Conservation (phyloP, 35 echinoderm and acorn worm species). For the Lytechinus variegatus region DNA sequence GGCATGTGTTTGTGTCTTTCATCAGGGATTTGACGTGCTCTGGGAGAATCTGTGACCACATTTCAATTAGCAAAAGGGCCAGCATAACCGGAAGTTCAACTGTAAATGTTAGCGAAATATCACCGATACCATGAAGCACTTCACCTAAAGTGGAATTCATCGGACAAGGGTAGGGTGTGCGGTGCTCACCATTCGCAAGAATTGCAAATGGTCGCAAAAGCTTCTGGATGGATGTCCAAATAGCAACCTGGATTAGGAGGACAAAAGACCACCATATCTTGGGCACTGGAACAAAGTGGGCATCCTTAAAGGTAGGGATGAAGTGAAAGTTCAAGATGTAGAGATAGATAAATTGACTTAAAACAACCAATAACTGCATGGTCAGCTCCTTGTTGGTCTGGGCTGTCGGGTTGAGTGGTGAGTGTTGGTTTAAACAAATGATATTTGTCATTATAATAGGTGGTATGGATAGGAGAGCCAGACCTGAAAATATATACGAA, state of each 20-base stretch:
- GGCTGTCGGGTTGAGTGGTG: neutral
- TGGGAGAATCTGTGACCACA: neutral
- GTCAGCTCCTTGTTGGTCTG: neutral
- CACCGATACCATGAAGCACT: neutral
- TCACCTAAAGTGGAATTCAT: neutral
- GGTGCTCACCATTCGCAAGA: neutral
- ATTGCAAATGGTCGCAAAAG: neutral
- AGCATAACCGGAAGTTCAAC: neutral
- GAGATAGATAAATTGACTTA: neutral
- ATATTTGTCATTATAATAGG: neutral
- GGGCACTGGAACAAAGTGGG: neutral
- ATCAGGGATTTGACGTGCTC: neutral
- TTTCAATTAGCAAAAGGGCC: neutral
- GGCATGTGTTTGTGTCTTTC: neutral
- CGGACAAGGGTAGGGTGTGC: neutral
- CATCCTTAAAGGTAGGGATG: neutral
- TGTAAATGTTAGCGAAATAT: neutral
- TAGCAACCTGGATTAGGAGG: neutral
- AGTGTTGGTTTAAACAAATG: neutral
- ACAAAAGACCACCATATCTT: neutral
- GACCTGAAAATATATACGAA: neutral
- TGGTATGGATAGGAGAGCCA: neutral
- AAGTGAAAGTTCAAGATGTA: neutral
- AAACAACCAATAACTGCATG: neutral
- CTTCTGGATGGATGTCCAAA: neutral